A percentile compares a stretch with the other conserved stretches of the same genome.
These are phyloP conservation scores for Botia kubotai DNA, from an alignment of 2,797 vertebrate genomes.

Conservation along the genomic window DNA sequence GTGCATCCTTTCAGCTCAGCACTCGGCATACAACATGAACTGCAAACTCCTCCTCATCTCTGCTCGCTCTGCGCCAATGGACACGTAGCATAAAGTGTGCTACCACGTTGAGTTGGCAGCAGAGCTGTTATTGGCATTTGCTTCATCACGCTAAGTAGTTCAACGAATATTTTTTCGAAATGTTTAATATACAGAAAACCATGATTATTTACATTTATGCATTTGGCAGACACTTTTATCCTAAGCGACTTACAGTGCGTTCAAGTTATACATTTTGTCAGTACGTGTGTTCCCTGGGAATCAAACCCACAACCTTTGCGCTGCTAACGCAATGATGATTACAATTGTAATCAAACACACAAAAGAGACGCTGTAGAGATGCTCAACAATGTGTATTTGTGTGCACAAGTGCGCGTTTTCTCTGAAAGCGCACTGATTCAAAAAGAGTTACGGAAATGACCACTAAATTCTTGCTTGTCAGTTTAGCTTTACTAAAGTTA, in stretches of 20 bases:
- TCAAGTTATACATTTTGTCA: too few species aligned
- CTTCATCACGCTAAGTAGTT: conserved; percentile 48
- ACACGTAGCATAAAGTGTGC: background rate
- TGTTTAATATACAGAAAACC: conserved; percentile 52
- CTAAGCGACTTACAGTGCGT: too few species aligned
- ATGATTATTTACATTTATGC: background rate
- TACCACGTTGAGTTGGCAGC: background rate
- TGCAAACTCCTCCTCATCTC: background rate
- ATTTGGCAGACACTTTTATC: too few species aligned
- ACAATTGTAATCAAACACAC: conserved; percentile 59
- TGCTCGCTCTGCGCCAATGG: background rate
- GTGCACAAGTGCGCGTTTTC: background rate
- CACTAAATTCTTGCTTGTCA: conserved; percentile 62
- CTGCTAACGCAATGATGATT: conserved; percentile 36
- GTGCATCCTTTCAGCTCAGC: background rate
- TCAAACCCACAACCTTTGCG: too few species aligned
- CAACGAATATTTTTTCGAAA: conserved; percentile 61
- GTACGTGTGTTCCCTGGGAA: too few species aligned
- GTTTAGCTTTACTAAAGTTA: conserved; percentile 50
- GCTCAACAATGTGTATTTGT: background rate
- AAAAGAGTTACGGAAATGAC: conserved; percentile 58
- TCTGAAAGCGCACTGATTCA: conserved; percentile 61
- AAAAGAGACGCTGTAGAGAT: background rate
- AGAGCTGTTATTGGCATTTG: conserved; percentile 23
- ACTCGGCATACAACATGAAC: background rate